Evolutionary conservation across 2,113 vertebrate species (phyloP).

Genomic region (Oceanites oceanicus): DNA sequence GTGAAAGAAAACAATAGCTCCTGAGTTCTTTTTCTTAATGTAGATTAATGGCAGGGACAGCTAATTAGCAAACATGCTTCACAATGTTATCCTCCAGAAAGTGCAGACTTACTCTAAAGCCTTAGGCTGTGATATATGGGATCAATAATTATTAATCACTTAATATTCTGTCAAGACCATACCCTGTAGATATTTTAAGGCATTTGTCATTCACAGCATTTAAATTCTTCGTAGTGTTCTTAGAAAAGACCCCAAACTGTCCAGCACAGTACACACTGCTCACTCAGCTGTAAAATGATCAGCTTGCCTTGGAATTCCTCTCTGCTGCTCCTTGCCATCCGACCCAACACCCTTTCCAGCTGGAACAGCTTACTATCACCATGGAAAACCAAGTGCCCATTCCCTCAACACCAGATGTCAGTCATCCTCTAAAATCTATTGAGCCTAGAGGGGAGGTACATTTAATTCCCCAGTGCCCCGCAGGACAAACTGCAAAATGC

Average conservation of each 20-base stretch:
- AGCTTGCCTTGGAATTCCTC: slow-evolving; percentile 45
- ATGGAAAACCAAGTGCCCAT: slow-evolving; percentile 33
- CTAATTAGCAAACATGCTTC: neutral
- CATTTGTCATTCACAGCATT: neutral
- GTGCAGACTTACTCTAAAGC: neutral
- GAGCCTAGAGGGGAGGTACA: neutral
- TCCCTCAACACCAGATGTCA: slow-evolving; percentile 59
- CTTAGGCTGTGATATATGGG: neutral
- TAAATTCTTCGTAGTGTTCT: neutral
- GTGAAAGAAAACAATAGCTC: neutral
- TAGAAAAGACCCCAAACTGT: neutral
- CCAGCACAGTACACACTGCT: slow-evolving; percentile 1
- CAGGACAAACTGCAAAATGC: neutral
- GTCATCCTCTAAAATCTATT: slow-evolving; percentile 41
- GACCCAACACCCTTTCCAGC: slow-evolving; percentile 43
- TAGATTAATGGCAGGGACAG: neutral
- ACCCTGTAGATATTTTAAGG: neutral
- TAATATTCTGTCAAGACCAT: neutral
- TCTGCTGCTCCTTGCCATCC: slow-evolving; percentile 38
- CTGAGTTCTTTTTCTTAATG: neutral
- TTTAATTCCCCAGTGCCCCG: neutral
- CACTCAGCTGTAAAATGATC: slow-evolving; percentile 48
- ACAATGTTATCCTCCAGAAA: neutral
- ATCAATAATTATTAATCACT: neutral
- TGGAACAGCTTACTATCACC: slow-evolving; percentile 21